phyloP scores from a whole-genome alignment of 1,140 invertebrate genomes.

The Musca vetustissima region DNA sequence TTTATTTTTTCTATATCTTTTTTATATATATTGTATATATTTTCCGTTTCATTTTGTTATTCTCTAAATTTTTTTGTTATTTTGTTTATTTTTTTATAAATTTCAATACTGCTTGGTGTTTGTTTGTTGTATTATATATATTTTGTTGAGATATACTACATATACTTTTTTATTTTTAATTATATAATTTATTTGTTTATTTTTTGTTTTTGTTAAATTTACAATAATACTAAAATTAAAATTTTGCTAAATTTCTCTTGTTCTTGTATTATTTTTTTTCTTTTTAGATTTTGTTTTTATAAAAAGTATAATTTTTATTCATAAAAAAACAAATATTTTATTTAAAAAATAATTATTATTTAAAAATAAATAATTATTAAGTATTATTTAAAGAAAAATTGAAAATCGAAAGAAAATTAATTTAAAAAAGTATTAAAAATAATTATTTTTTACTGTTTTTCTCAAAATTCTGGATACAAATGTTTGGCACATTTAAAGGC shows the following conservation, averaged over 20 bases:
- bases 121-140: too few species aligned
- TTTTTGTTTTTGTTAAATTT: background rate
- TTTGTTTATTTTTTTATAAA: too few species aligned
- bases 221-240: background rate
- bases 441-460: background rate
- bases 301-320: background rate
- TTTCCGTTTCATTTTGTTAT: background rate
- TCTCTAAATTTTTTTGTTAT: too few species aligned
- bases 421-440: background rate
- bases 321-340: too few species aligned
- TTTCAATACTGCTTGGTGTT: too few species aligned
- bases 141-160: too few species aligned
- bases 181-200: too few species aligned
- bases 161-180: too few species aligned
- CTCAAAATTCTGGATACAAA: background rate
- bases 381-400: background rate
- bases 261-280: conserved; percentile 8
- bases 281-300: background rate
- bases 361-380: conserved; percentile 1
- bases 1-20: background rate
- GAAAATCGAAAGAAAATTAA: background rate
- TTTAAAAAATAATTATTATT: too few species aligned
- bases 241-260: conserved; percentile 13
- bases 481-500: conserved; percentile 21
- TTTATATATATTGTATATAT: background rate